A percentile compares a stretch with the other conserved stretches of the same genome.
phyloP scores from a whole-genome alignment of 2,888 invertebrate species.

The Mimas tiliae region DNA sequence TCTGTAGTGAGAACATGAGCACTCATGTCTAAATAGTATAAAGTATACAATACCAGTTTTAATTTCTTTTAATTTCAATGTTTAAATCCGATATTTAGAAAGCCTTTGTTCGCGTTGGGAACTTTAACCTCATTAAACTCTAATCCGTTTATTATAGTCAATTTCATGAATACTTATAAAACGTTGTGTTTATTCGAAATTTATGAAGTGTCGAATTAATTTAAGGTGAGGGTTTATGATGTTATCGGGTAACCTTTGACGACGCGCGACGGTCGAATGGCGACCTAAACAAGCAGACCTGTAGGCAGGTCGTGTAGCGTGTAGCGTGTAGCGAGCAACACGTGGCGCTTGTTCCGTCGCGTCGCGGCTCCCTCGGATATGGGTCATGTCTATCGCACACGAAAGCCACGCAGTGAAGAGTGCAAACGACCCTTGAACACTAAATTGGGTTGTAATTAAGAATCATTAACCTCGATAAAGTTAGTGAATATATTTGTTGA shows the following conservation, averaged over 20 bases:
- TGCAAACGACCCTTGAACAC: neutral
- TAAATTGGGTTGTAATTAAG: neutral
- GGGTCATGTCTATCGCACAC: neutral
- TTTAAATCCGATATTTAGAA: too few relatives aligned
- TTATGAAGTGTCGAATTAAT: constrained; percentile 5
- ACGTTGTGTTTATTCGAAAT: neutral
- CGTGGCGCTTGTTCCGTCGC: neutral
- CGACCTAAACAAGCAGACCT: neutral
- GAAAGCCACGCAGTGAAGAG: neutral
- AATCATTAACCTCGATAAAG: neutral
- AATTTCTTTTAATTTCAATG: too few relatives aligned
- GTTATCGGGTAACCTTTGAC: constrained; percentile 2
- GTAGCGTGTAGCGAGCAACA: neutral
- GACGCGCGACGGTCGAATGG: neutral
- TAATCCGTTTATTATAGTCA: neutral
- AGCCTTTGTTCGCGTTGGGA: too few relatives aligned
- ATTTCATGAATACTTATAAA: neutral
- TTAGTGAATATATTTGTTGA: neutral
- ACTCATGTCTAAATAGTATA: too few relatives aligned
- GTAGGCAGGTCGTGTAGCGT: neutral
- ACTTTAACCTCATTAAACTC: too few relatives aligned
- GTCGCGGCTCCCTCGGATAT: neutral
- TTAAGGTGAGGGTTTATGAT: neutral
- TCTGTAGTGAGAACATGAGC: too few relatives aligned
- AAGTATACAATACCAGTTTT: too few relatives aligned